Conservation (phyloP, 2,113 vertebrate genomes). For the Colaptes auratus region DNA sequence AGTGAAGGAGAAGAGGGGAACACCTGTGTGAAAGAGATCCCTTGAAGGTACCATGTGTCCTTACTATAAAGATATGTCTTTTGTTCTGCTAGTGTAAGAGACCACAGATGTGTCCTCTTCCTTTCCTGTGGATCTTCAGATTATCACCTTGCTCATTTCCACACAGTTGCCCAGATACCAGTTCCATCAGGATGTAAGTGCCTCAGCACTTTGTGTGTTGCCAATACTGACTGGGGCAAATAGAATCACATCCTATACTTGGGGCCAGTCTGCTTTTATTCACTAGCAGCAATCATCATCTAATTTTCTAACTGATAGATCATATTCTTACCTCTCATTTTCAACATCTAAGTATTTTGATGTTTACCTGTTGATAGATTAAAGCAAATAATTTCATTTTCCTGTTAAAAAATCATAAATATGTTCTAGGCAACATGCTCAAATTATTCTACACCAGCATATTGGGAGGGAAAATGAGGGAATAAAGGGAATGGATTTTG, state of each 20-base stretch:
- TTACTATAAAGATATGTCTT: not conserved
- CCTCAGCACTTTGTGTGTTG: not conserved
- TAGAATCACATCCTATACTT: not conserved
- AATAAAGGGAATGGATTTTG: not conserved
- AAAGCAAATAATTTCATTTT: not conserved
- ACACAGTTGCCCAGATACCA: not conserved
- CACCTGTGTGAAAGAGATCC: not conserved
- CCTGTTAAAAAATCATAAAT: conserved; percentile 4
- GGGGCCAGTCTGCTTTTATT: not conserved
- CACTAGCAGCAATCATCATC: not conserved
- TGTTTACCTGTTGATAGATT: not conserved
- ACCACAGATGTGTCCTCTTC: not conserved
- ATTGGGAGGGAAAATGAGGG: not conserved
- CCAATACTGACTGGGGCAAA: not conserved
- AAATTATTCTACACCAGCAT: not conserved
- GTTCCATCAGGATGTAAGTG: not conserved
- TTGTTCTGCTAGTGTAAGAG: not conserved
- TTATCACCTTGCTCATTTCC: not conserved
- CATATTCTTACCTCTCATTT: not conserved
- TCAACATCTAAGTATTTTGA: not conserved
- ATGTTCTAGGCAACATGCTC: not conserved
- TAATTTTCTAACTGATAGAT: not conserved
- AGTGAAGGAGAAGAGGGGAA: not conserved
- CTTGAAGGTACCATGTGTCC: not conserved
- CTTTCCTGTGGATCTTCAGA: not conserved